Evolutionary conservation across 2,113 vertebrate species (phyloP).

Genomic region (human): DNA sequence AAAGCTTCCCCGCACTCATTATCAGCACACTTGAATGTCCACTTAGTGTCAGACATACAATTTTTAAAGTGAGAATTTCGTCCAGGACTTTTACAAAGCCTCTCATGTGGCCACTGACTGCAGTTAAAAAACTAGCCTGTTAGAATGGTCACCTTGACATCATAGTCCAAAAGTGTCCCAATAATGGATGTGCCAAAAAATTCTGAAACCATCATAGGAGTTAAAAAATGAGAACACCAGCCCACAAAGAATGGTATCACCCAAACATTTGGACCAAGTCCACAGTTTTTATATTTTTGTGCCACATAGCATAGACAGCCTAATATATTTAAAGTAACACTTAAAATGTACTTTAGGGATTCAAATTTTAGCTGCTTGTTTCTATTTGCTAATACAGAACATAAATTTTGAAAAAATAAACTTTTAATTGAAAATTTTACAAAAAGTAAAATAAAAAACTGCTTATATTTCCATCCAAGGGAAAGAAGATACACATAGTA

Average conservation of each 20-base stretch:
- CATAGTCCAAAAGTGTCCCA: neutral
- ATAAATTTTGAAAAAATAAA: neutral
- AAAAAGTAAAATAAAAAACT: neutral
- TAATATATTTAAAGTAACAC: neutral
- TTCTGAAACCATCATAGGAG: neutral
- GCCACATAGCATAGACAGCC: neutral
- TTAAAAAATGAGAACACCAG: neutral
- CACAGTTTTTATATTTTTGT: neutral
- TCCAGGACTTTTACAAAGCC: neutral
- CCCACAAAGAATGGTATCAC: neutral
- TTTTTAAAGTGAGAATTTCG: slow-evolving; percentile 30
- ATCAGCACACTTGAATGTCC: neutral
- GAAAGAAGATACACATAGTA: neutral
- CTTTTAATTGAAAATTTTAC: neutral
- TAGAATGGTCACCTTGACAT: neutral
- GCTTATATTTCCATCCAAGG: neutral
- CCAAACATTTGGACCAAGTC: neutral
- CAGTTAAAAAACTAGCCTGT: neutral
- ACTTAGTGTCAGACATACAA: neutral
- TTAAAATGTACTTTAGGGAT: neutral
- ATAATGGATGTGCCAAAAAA: neutral
- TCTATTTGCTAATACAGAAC: neutral
- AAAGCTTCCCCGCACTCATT: neutral
- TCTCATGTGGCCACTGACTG: neutral
- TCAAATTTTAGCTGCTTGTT: neutral